Evolutionary conservation across 2,113 vertebrate species (phyloP), one percentile per base, ranked within the genome.

Genomic region (Cromileptes altivelis): DNA sequence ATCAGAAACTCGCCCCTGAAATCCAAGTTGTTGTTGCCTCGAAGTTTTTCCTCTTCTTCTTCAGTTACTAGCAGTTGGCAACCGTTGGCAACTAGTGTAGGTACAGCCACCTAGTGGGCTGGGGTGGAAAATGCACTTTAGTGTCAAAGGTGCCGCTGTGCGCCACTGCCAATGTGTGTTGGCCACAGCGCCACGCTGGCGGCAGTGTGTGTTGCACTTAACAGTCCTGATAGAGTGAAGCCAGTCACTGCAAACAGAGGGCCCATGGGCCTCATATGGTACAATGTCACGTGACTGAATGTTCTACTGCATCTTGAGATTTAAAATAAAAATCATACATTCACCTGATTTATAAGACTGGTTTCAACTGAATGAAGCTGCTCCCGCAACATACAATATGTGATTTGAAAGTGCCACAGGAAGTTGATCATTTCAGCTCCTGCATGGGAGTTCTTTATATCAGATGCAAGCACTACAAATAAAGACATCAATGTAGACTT

Each of bases 271-370:
- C 40, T 81, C 30, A 19, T 61, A 12, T 62, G 25, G 19, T 55
- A 40, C 68, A 68, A 62, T 37, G 21, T 72, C 62, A 50, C 33
- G 7, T 52, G 27, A 68, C 15, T 67, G 45, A 75, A 53, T 70
- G 71, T 81, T 64, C 15, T 25, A 18, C 23, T 78, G 64, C 27
- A 47, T 63, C 25, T 78, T 30, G 57, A 6, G 42, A 57, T 45
- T 79, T 70, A 27, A 27, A 27, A 27, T 27, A 27, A 27, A 27
- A 27, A 27, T 27, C 27, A 27, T 27, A 27, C 27, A 27, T 45
- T 27, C 9, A 33, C 10, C 49, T 60, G 63, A 86, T 70, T 82
- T 78, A 82, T 65, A 49, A 80, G 52, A 55, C 55, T 30, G 4
- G 53, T n/a, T 62, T 47, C 27, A 47, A 0, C 52, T 67, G 47